Evolutionary conservation across 1,140 invertebrate genomes (phyloP).

Genomic region (Antheraea pernyi): DNA sequence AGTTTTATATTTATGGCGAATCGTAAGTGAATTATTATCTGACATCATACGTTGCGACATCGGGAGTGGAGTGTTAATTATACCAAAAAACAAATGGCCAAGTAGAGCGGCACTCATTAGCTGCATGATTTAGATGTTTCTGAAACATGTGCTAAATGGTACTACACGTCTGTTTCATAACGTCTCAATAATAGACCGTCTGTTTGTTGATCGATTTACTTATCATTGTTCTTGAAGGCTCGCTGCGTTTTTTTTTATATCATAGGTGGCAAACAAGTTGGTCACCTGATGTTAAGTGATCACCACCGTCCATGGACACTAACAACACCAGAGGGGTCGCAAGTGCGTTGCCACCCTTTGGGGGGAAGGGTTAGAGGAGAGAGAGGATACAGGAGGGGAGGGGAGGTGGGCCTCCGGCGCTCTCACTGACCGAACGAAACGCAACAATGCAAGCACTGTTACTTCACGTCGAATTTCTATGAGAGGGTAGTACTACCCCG

Average conservation of each 20-base stretch:
- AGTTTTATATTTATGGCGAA: conserved; percentile 10
- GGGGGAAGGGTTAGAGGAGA: too few species aligned
- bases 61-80: background rate
- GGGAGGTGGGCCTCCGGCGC: too few species aligned
- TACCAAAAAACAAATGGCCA: background rate
- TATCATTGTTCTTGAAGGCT: background rate
- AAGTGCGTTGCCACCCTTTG: too few species aligned
- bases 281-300: too few species aligned
- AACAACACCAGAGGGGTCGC: too few species aligned
- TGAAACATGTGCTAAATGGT: conserved; percentile 30
- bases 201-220: conserved; percentile 27
- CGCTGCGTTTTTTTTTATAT: background rate
- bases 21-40: conserved; percentile 8
- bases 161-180: conserved; percentile 37
- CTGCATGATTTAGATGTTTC: conserved; percentile 24
- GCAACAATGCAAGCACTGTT: too few species aligned
- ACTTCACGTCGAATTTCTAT: too few species aligned
- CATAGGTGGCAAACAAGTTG: too few species aligned
- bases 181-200: conserved; percentile 38
- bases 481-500: too few species aligned
- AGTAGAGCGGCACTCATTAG: conserved; percentile 30
- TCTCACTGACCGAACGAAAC: too few species aligned
- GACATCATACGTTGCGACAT: conserved; percentile 10
- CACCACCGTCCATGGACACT: too few species aligned
- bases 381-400: too few species aligned